A percentile compares a stretch with the other conserved stretches of the same genome.
Evolutionary conservation across 2,797 vertebrate genomes (phyloP).

Genomic region (Acropternis orthonyx): DNA sequence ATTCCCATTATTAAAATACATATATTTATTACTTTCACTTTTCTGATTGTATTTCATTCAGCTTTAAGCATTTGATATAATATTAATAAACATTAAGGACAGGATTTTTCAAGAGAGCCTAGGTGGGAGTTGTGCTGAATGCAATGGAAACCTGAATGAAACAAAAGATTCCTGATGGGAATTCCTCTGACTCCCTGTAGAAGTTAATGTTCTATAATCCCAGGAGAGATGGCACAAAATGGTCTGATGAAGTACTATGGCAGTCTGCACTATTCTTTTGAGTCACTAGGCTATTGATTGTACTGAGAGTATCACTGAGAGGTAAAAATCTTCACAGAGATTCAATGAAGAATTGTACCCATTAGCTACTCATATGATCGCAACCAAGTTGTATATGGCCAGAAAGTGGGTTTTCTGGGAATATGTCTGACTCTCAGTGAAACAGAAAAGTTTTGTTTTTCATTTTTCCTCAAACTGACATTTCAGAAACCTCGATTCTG

Average conservation of each 20-base stretch:
- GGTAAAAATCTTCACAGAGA: background rate
- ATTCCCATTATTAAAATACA: background rate
- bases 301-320: background rate
- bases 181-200: background rate
- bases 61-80: background rate
- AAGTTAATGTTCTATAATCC: background rate
- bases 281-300: background rate
- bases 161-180: background rate
- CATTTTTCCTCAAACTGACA: background rate
- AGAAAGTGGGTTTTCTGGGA: background rate
- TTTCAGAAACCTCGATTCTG: background rate
- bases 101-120: background rate
- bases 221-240: background rate
- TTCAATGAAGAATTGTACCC: background rate
- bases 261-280: background rate
- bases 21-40: background rate
- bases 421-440: background rate
- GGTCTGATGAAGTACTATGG: background rate
- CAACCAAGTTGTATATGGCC: fast-evolving
- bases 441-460: background rate
- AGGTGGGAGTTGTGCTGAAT: background rate
- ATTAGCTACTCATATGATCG: background rate
- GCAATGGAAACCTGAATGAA: background rate
- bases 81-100: background rate
- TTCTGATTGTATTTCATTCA: background rate